Evolutionary conservation across 2,797 vertebrate species (phyloP).

Genomic region (Orientallactaga sibirica): DNA sequence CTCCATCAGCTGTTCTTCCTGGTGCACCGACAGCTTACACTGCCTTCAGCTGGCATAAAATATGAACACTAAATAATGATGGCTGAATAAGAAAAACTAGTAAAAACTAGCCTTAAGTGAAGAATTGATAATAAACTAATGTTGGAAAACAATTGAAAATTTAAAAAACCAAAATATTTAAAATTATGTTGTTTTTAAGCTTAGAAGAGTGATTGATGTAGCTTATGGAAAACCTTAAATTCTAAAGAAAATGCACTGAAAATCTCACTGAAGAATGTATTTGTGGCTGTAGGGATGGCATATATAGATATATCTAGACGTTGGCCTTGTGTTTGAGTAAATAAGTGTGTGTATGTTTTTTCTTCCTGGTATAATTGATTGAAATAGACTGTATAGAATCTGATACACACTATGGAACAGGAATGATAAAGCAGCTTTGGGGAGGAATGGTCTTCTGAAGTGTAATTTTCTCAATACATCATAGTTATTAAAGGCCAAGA

Average conservation of each 20-base stretch:
- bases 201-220: neutral
- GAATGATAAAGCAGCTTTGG: neutral
- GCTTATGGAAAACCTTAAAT: constrained; percentile 42
- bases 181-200: constrained; percentile 53
- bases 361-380: constrained; percentile 25
- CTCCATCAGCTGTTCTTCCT: constrained; percentile 76
- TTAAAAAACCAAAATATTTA: constrained; percentile 17
- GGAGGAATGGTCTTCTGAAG: neutral
- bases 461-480: constrained; percentile 1
- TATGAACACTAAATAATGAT: constrained; percentile 76
- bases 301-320: constrained; percentile 2
- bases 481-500: neutral
- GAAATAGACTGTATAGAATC: neutral
- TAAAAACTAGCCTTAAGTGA: constrained; percentile 68
- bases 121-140: constrained; percentile 61
- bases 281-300: neutral
- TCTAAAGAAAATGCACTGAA: constrained; percentile 58
- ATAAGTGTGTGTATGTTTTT: neutral
- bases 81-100: constrained; percentile 76
- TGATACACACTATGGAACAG: constrained; percentile 51
- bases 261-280: neutral
- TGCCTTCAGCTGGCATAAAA: constrained; percentile 73
- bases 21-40: constrained; percentile 56
- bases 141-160: constrained; percentile 67
- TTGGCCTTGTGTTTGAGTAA: neutral